These are phyloP conservation scores for Osmerus mordax DNA, from an alignment of 2,113 vertebrate genomes.

Conservation along the genomic window DNA sequence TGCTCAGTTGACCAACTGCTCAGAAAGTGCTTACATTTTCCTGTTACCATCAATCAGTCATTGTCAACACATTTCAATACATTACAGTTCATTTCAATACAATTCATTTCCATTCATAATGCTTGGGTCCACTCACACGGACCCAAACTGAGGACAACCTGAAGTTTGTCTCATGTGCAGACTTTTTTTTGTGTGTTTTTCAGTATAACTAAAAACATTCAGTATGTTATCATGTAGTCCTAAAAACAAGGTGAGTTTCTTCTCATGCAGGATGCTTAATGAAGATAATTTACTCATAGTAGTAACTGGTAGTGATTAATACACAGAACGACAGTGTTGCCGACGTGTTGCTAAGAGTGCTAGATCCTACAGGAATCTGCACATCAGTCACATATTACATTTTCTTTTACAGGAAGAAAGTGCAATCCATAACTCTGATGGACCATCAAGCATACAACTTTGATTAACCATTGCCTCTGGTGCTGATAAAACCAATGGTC, in stretches of 20 bases:
- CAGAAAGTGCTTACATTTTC: slow-evolving; percentile 62
- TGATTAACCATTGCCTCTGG: slow-evolving; percentile 47
- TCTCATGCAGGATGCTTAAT: slow-evolving; percentile 62
- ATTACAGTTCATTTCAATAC: slow-evolving; percentile 29
- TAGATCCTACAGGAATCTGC: slow-evolving; percentile 34
- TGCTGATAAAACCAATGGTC: slow-evolving; percentile 54
- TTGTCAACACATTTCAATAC: slow-evolving; percentile 41
- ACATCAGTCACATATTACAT: slow-evolving; percentile 42
- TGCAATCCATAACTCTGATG: slow-evolving; percentile 66
- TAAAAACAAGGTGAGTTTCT: slow-evolving; percentile 28
- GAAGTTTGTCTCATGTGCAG: slow-evolving; percentile 41
- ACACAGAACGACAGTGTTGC: slow-evolving; percentile 31
- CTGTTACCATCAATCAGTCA: slow-evolving; percentile 53
- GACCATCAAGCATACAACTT: slow-evolving; percentile 41
- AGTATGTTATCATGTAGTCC: slow-evolving; percentile 53
- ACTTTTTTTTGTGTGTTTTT: slow-evolving; percentile 28
- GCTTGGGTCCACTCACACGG: slow-evolving; percentile 31
- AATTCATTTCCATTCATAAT: slow-evolving; percentile 31
- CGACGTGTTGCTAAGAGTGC: slow-evolving; percentile 23
- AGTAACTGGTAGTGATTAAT: slow-evolving; percentile 37
- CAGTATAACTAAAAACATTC: slow-evolving; percentile 63
- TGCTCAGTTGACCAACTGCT: slow-evolving; percentile 65
- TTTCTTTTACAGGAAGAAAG: slow-evolving; percentile 58
- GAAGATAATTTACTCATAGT: slow-evolving; percentile 36
- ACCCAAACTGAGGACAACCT: slow-evolving; percentile 41